Evolutionary conservation across 2,888 invertebrate species (phyloP).

Genomic region (Graphium colonna): DNA sequence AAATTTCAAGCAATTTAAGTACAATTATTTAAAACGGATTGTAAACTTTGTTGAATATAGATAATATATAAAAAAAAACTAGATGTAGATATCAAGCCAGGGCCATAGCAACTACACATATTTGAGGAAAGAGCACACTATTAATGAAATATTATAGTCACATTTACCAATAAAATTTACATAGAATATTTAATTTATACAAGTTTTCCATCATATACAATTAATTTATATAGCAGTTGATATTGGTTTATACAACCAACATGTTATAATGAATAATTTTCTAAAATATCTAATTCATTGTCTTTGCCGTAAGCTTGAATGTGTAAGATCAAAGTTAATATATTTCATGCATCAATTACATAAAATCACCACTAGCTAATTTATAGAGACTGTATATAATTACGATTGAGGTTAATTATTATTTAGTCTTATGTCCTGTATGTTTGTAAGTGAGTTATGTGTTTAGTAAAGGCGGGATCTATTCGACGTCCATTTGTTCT

Average conservation of each 20-base stretch:
- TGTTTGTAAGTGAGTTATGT: conserved; percentile 17
- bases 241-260: background rate
- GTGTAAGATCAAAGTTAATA: too few relatives aligned
- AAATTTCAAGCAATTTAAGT: conserved; percentile 16
- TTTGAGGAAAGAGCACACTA: background rate
- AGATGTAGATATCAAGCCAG: background rate
- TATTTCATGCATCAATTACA: too few relatives aligned
- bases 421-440: conserved; percentile 38
- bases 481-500: conserved; percentile 75
- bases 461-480: conserved; percentile 30
- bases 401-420: conserved; percentile 38
- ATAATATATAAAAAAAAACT: background rate
- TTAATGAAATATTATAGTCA: background rate
- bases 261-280: background rate
- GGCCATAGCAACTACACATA: background rate
- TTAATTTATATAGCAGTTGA: background rate
- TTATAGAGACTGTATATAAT: too few relatives aligned
- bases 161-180: background rate
- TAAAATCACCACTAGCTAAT: too few relatives aligned
- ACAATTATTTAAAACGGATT: background rate
- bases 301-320: background rate
- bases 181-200: background rate
- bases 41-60: background rate
- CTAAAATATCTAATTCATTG: background rate
- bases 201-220: background rate